Evolutionary conservation across 2,888 invertebrate genomes (phyloP).

Genomic region (Drosophila mulleri): DNA sequence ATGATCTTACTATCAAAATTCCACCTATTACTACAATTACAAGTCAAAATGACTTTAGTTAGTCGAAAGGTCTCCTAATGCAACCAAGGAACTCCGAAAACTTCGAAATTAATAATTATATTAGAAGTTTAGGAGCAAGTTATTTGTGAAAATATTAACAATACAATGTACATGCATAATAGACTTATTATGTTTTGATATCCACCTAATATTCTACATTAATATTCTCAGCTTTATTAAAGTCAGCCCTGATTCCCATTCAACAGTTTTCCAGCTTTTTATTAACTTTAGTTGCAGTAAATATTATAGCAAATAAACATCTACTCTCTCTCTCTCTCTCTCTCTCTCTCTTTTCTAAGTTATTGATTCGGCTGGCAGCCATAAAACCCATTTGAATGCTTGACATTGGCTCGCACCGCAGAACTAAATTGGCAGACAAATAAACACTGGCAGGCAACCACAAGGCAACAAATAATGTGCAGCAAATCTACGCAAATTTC

Average conservation of each 20-base stretch:
- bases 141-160: too few relatives aligned
- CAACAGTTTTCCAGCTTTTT: not conserved
- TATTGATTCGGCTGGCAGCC: conserved; percentile 44
- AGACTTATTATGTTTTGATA: too few relatives aligned
- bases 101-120: too few relatives aligned
- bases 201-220: too few relatives aligned
- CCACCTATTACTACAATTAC: too few relatives aligned
- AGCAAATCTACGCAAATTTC: conserved; percentile 77
- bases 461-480: conserved; percentile 60
- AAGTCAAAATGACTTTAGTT: too few relatives aligned
- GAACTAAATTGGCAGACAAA: conserved; percentile 50
- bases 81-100: too few relatives aligned
- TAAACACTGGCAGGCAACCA: conserved; percentile 49
- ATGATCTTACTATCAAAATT: not conserved
- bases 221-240: not conserved
- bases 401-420: conserved; percentile 35
- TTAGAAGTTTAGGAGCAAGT: too few relatives aligned
- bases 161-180: too few relatives aligned
- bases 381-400: conserved; percentile 41
- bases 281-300: not conserved
- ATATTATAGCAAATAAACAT: not conserved
- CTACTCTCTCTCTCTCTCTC: not conserved
- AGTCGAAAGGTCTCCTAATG: too few relatives aligned
- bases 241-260: not conserved
- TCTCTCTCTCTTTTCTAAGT: not conserved